phyloP scores from a whole-genome alignment of 2,888 invertebrate genomes.

The Acrocyrtus sp. region DNA sequence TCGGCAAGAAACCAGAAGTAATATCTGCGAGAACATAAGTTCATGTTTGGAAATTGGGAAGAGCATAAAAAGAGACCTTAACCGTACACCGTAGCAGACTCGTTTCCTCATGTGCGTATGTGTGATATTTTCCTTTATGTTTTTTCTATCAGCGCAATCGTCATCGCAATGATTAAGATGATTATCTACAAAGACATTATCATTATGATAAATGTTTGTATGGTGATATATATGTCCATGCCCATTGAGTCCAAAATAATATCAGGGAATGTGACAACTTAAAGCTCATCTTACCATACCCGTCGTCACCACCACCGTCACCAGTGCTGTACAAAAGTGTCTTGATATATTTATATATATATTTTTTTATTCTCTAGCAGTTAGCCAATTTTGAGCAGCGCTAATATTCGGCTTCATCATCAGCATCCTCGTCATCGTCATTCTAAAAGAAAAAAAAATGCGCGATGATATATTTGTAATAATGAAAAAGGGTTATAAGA shows the following conservation, averaged over 20 bases:
- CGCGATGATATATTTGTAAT: slow-evolving; percentile 39
- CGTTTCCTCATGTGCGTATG: slow-evolving; percentile 51
- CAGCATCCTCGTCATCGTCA: neutral
- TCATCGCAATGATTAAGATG: slow-evolving; percentile 2
- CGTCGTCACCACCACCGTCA: slow-evolving; percentile 15
- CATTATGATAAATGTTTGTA: neutral
- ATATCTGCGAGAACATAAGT: slow-evolving; percentile 15
- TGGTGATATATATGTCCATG: slow-evolving; percentile 1
- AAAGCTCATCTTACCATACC: slow-evolving; percentile 21
- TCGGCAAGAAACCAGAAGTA: slow-evolving; percentile 21
- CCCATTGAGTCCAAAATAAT: neutral
- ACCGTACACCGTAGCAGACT: no score
- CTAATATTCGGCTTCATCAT: neutral
- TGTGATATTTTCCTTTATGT: neutral
- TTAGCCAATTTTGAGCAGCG: neutral
- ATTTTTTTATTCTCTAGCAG: no score
- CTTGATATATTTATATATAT: no score
- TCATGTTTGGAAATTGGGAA: slow-evolving; percentile 36
- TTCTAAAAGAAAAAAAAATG: slow-evolving; percentile 31
- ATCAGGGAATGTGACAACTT: slow-evolving; percentile 18
- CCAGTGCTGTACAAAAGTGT: no score
- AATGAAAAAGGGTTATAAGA: slow-evolving; percentile 39
- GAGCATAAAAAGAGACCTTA: no score
- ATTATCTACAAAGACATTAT: slow-evolving; percentile 27
- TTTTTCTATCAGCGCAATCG: neutral